phyloP scores from a whole-genome alignment of 1,140 invertebrate genomes.

The Drosophila tropicalis region DNA sequence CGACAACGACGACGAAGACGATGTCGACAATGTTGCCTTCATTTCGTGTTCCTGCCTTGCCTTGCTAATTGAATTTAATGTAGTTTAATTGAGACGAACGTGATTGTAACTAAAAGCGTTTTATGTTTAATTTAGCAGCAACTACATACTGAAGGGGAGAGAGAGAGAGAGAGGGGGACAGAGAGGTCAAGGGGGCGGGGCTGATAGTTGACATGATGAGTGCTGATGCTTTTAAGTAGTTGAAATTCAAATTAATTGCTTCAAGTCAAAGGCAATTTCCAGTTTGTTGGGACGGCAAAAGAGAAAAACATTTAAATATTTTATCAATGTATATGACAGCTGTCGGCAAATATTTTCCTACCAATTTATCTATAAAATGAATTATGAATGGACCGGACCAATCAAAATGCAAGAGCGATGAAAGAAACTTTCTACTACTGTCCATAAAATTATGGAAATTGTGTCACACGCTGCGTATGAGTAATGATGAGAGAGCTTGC shows the following conservation, averaged over 20 bases:
- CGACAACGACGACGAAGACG: slow-evolving; percentile 40
- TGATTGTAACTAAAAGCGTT: slow-evolving; percentile 81
- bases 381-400: slow-evolving; percentile 57
- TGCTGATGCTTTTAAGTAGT: slow-evolving; percentile 64
- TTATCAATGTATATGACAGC: slow-evolving; percentile 57
- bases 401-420: background rate
- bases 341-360: slow-evolving; percentile 66
- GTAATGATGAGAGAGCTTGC: slow-evolving; percentile 60
- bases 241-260: slow-evolving; percentile 75
- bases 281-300: slow-evolving; percentile 26
- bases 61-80: slow-evolving; percentile 81
- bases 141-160: background rate
- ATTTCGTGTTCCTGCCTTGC: slow-evolving; percentile 58
- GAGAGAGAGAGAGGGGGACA: background rate
- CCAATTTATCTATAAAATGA: slow-evolving; percentile 64
- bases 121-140: slow-evolving; percentile 81
- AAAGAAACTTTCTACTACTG: slow-evolving; percentile 2
- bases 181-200: slow-evolving; percentile 7
- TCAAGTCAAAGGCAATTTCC: slow-evolving; percentile 60
- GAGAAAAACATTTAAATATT: slow-evolving; percentile 69
- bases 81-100: slow-evolving; percentile 83
- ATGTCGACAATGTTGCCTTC: slow-evolving; percentile 75
- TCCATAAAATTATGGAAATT: slow-evolving; percentile 47
- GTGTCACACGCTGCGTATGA: slow-evolving; percentile 72
- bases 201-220: slow-evolving; percentile 45